Evolutionary conservation across 2,113 vertebrate species (phyloP).

Genomic region (Numida meleagris): DNA sequence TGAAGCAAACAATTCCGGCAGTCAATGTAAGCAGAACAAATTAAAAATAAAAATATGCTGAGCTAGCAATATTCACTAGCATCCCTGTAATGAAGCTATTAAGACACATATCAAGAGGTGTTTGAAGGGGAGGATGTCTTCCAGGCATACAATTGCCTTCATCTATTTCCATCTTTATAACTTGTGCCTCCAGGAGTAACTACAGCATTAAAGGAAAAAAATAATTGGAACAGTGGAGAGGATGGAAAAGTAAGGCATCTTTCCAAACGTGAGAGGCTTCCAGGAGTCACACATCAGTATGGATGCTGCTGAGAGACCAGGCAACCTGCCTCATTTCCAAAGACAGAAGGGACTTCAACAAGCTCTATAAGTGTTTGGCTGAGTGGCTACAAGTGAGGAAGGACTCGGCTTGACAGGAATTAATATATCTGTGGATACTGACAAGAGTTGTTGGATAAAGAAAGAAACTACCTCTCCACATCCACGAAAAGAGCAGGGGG

Average conservation of each 20-base stretch:
- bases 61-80: neutral
- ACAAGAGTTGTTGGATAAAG: neutral
- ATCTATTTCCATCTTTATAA: slow-evolving; percentile 36
- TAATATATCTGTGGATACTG: neutral
- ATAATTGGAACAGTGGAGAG: slow-evolving; percentile 28
- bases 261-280: neutral
- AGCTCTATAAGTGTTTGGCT: neutral
- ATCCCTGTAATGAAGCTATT: slow-evolving; percentile 17
- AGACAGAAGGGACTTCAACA: neutral
- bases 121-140: slow-evolving; percentile 50
- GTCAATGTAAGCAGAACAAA: slow-evolving; percentile 13
- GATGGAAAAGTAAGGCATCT: neutral
- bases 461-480: neutral
- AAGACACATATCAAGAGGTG: slow-evolving; percentile 12
- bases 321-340: neutral
- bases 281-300: neutral
- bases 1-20: slow-evolving; percentile 15
- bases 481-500: neutral
- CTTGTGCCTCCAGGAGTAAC: neutral
- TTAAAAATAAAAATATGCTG: neutral
- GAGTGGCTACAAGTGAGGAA: neutral
- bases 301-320: neutral
- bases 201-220: slow-evolving; percentile 21
- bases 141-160: slow-evolving; percentile 29
- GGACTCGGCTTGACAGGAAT: neutral